These are phyloP conservation scores for Parazoanthus darwini DNA, from an alignment of 92 coral and sea anemone genomes.

Conservation along the genomic window DNA sequence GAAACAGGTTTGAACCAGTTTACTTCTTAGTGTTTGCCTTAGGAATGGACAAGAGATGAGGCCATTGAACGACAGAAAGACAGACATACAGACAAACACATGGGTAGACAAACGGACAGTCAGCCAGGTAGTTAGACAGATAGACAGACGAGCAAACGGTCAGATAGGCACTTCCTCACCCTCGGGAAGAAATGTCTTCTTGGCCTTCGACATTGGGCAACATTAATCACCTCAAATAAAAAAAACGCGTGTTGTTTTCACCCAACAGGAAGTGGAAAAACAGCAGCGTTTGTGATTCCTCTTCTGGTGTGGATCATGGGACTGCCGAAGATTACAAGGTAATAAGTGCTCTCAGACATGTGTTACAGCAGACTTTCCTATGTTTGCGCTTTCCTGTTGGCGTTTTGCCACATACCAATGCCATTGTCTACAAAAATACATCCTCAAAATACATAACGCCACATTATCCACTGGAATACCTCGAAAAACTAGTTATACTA, in stretches of 20 bases:
- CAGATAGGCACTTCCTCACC: background rate
- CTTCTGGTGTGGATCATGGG: slow-evolving; percentile 96
- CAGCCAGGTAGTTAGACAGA: too few relatives aligned
- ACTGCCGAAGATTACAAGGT: slow-evolving; percentile 90
- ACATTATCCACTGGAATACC: too few relatives aligned
- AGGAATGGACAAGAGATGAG: background rate
- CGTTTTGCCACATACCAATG: too few relatives aligned
- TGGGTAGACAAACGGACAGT: background rate
- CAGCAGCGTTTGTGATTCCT: slow-evolving; percentile 96
- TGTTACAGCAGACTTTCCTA: background rate
- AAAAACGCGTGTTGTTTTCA: background rate
- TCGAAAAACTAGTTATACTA: too few relatives aligned
- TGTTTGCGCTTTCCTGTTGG: background rate
- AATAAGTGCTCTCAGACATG: background rate
- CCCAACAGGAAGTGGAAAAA: slow-evolving; percentile 93
- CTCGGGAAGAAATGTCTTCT: too few relatives aligned
- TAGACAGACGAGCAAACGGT: too few relatives aligned
- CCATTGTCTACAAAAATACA: too few relatives aligned
- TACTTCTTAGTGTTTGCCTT: background rate
- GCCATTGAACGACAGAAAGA: too few relatives aligned
- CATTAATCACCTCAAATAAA: background rate
- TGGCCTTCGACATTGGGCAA: background rate
- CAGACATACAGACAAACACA: background rate
- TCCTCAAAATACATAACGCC: too few relatives aligned
- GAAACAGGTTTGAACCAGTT: slow-evolving; percentile 77